Evolutionary conservation across 2,888 invertebrate genomes (phyloP), one percentile per base, ranked within the genome.

Genomic region (Synergus laeviventris): DNA sequence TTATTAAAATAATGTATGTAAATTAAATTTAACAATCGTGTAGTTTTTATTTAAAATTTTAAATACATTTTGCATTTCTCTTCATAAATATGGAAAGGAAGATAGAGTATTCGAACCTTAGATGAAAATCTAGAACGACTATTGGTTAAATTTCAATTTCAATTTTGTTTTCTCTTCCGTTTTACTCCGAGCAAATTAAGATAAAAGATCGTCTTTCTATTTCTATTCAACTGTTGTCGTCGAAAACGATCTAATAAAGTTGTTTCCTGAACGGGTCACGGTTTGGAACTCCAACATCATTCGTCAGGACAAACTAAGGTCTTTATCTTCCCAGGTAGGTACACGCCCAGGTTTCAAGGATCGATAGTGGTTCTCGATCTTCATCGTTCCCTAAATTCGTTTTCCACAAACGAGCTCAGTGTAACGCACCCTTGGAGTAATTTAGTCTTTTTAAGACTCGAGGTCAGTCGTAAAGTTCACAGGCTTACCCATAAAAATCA

Each of bases 381-480:
- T 74, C 74, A 76, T 77, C 31, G 45, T 75, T 73, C 38, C 49
- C 79, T 80, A 79, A 81, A 82, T 79, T 76, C 74, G 24, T 66
- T 59, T 54, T 78, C 79, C 64, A 77, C 79, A 78, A 78, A 78
- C 80, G 79, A 79, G 79, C 76, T 76, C 73, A 73, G 75, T 74
- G 80, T 80, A 78, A 82, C 81, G 78, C 82, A 85, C 81, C 82
- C 79, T 79, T 78, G 81, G 75, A 84, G 87, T 88, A 88, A 87
- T 89, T 88, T 86, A 84, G 82, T 80, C 84, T 87, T 86, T 89
- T 87, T 86, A 87, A 87, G 87, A 83, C 84, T 86, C 81, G 77
- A 83, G 86, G 84, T 85, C 85, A 84, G 84, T 82, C 86, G 84
- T 89, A 88, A 89, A 89, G 84, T 82, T 82, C 76, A 75, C 31